Evolutionary conservation across 2,888 invertebrate species (phyloP).

Genomic region (Allolobophora icterica): DNA sequence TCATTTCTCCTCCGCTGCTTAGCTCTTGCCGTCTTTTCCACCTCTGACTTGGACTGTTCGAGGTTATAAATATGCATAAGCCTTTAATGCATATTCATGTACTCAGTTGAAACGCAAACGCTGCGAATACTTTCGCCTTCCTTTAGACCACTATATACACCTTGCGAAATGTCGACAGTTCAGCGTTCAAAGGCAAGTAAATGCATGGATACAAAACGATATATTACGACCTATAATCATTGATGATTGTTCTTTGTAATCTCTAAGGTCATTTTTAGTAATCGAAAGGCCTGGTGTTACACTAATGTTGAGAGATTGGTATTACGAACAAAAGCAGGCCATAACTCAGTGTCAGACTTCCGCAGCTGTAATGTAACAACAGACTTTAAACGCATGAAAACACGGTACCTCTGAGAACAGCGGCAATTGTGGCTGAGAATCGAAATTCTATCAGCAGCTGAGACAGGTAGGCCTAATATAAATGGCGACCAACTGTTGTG

Average conservation of each 20-base stretch:
- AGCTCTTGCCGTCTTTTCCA: not conserved
- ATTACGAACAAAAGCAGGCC: not conserved
- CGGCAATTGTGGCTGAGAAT: too few relatives aligned
- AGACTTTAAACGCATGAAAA: too few relatives aligned
- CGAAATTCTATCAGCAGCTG: too few relatives aligned
- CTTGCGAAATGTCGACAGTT: not conserved
- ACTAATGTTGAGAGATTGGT: not conserved
- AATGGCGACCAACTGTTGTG: too few relatives aligned
- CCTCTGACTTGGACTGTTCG: not conserved
- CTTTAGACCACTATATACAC: not conserved
- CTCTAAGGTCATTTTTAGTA: not conserved
- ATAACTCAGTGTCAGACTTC: not conserved
- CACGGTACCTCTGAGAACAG: too few relatives aligned
- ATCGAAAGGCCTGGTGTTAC: not conserved
- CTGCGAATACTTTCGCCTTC: not conserved
- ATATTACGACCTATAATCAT: not conserved
- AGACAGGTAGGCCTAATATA: too few relatives aligned
- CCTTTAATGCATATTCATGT: not conserved
- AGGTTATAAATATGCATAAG: not conserved
- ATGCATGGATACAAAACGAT: not conserved
- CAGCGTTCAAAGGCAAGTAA: slow-evolving; percentile 17
- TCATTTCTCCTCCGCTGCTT: not conserved
- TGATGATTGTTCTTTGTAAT: not conserved
- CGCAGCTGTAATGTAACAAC: too few relatives aligned
- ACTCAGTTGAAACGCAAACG: not conserved